Conservation (phyloP, 1,140 invertebrate species). For the Drosophila sp. region DNA sequence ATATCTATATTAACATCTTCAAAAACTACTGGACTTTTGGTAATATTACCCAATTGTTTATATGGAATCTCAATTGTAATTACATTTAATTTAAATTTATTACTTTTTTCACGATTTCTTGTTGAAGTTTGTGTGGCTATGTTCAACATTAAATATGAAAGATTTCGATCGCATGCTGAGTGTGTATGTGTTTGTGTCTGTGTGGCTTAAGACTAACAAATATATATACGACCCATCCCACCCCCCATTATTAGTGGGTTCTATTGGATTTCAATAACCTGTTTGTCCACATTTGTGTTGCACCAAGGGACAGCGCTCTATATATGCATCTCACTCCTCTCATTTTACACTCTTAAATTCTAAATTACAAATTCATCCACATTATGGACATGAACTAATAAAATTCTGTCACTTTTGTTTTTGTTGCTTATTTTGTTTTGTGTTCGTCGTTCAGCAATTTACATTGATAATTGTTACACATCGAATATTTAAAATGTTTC, state of each 20-base stretch:
- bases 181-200: constrained; percentile 11
- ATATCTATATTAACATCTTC: not conserved
- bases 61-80: not conserved
- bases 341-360: constrained; percentile 46
- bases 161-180: constrained; percentile 57
- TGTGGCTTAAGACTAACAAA: constrained; percentile 63
- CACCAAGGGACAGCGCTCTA: constrained; percentile 48
- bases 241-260: constrained; percentile 29
- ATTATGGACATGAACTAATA: constrained; percentile 49
- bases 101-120: constrained; percentile 53
- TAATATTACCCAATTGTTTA: too few relatives aligned
- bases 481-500: constrained; percentile 55
- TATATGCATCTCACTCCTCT: constrained; percentile 39
- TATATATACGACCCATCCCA: constrained; percentile 53
- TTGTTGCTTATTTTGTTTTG: constrained; percentile 24
- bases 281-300: constrained; percentile 61
- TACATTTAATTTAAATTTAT: constrained; percentile 58
- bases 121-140: constrained; percentile 42
- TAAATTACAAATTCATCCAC: constrained; percentile 64
- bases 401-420: constrained; percentile 29
- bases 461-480: constrained; percentile 69
- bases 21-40: not conserved
- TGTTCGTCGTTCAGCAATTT: constrained; percentile 63
- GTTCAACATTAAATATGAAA: constrained; percentile 64
- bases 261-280: constrained; percentile 40